phyloP scores from a whole-genome alignment of 2,113 vertebrate genomes.

The Sinocyclocheilus anshuiensis region DNA sequence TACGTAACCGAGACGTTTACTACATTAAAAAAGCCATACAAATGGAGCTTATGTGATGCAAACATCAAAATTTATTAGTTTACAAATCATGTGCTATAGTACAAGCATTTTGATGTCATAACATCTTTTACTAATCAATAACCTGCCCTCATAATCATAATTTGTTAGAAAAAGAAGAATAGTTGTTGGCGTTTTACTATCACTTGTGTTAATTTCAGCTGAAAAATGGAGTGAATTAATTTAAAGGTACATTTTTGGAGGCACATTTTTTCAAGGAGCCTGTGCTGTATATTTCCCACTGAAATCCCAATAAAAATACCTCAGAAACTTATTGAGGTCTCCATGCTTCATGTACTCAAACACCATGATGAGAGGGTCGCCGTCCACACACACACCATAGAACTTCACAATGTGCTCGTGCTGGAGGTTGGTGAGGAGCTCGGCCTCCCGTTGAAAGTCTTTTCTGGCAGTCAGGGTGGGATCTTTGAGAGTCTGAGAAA shows the following conservation, averaged over 20 bases:
- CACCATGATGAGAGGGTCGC: conserved; percentile 98
- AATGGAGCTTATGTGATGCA: not conserved
- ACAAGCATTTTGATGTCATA: not conserved
- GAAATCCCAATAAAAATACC: conserved; percentile 70
- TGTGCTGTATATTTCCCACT: not conserved
- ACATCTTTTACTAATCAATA: not conserved
- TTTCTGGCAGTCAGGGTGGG: conserved; percentile 93
- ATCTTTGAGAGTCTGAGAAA: conserved; percentile 89
- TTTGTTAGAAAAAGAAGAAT: not conserved
- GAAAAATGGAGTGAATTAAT: not conserved
- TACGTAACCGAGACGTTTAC: not conserved
- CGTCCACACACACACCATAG: conserved; percentile 93
- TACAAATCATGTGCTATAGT: not conserved
- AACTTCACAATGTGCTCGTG: conserved; percentile 98
- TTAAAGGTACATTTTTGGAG: not conserved
- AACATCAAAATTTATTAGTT: not conserved
- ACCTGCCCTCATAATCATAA: not conserved
- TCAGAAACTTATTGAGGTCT: conserved; percentile 97
- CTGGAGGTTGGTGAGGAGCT: conserved; percentile 96
- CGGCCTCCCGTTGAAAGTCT: conserved; percentile 96
- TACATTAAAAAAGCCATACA: not conserved
- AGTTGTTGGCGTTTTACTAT: not conserved
- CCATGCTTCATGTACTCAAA: conserved; percentile 99
- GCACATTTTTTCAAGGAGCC: not conserved
- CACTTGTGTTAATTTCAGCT: not conserved